These are phyloP conservation scores for Micromesistius poutassou DNA, from an alignment of 2,797 vertebrate genomes.

Conservation along the genomic window DNA sequence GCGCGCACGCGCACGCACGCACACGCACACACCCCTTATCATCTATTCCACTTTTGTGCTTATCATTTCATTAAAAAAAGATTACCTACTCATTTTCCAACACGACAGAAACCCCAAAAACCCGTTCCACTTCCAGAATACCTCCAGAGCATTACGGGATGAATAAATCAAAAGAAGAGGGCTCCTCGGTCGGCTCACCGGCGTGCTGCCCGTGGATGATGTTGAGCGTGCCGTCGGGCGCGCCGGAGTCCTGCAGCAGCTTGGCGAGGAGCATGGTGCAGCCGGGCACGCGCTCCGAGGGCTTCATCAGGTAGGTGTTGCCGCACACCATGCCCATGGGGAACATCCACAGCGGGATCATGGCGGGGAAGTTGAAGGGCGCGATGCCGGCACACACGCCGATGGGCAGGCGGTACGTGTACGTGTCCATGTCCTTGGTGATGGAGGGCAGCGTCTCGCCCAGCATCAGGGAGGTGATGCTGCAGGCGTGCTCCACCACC, in stretches of 20 bases:
- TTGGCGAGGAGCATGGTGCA: constrained; percentile 84
- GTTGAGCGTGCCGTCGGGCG: constrained; percentile 83
- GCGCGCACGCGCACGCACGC: too few relatives aligned
- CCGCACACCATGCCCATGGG: constrained; percentile 88
- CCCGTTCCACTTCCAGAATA: background rate
- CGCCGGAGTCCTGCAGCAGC: constrained; percentile 83
- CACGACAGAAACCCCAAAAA: background rate
- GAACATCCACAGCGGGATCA: constrained; percentile 93
- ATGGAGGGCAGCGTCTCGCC: constrained; percentile 87
- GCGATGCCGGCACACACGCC: constrained; percentile 86
- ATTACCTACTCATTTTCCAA: background rate
- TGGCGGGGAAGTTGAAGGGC: constrained; percentile 88
- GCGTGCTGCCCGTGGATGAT: constrained; percentile 86
- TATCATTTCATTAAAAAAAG: background rate
- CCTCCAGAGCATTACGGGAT: background rate
- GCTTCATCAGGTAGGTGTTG: constrained; percentile 87
- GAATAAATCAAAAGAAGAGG: background rate
- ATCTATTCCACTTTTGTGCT: background rate
- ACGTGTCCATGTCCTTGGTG: constrained; percentile 89
- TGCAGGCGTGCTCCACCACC: constrained; percentile 87
- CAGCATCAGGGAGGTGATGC: constrained; percentile 86
- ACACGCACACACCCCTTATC: background rate
- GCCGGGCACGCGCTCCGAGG: constrained; percentile 86
- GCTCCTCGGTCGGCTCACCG: constrained; percentile 63
- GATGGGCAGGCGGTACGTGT: constrained; percentile 81